Evolutionary conservation across 2,888 invertebrate species (phyloP), one percentile per base, ranked within the genome.

Genomic region (Agelastica alni): DNA sequence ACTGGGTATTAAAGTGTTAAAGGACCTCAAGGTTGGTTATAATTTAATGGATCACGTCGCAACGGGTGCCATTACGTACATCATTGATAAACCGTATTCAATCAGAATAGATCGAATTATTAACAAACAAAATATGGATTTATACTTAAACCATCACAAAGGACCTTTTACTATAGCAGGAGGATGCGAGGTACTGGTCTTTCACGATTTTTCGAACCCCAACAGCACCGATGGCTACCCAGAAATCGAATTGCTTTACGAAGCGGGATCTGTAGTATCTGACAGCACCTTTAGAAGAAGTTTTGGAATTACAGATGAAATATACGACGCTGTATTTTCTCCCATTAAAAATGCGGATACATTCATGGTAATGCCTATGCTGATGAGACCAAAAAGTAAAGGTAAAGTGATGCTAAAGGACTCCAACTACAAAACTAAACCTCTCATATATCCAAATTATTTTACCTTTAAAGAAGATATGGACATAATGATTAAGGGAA

Each of bases 61-160:
- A 1, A 80, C 84, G 0, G 82, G 82, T 0, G 89, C 88, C 1
- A 71, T 91, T 7, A 85, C 87, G 26, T 91, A 89, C 64, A 77
- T 79, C 42, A 79, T 83, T 2, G 78, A 84, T 61, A 74, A 80
- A 58, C 75, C 79, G 0, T 75, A 79, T 4, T 76, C 79, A 0
- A 57, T 81, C 9, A 72, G 68, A 10, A 68, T 73, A 0, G 70
- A 75, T 3, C 64, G 67, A 12, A 61, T 77, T 6, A 59, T 75
- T 7, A 67, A 68, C 18, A 63, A 57, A 1, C 62, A 71, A 22
- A 68, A 67, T 17, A 58, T 78, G 18, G 53, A 63, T 9, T 51
- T 70, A 20, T 78, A 71, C 56, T 60, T 78, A n/a, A 74, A 74
- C 57, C 60, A 71, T 32, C 77, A 77, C 53, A 75, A 78, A 56